phyloP scores from a whole-genome alignment of 2,888 invertebrate species.

The Zhengitettix transpicula region DNA sequence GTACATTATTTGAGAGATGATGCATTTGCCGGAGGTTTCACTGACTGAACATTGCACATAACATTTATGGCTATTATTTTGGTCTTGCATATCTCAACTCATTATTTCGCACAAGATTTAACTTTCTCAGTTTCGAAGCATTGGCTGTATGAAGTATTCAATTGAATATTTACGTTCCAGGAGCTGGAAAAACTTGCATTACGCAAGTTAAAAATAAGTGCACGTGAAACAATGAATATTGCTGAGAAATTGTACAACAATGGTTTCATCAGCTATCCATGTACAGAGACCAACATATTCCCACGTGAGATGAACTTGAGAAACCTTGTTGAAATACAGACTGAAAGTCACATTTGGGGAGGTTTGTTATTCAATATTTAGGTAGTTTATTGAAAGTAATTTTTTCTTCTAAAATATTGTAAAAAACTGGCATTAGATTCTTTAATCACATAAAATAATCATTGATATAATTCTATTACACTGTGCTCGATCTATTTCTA shows the following conservation, averaged over 20 bases:
- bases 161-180: not conserved
- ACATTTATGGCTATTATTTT: too few relatives aligned
- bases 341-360: conserved; percentile 67
- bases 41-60: not conserved
- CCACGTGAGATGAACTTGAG: conserved; percentile 75
- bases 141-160: too few relatives aligned
- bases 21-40: not conserved
- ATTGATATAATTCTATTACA: too few relatives aligned
- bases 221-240: conserved; percentile 88
- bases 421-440: too few relatives aligned
- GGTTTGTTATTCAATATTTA: conserved; percentile 17
- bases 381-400: conserved; percentile 11
- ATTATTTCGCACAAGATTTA: too few relatives aligned
- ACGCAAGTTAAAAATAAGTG: conserved; percentile 76
- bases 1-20: not conserved
- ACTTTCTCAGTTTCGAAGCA: too few relatives aligned
- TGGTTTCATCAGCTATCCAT: conserved; percentile 93
- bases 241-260: conserved; percentile 92
- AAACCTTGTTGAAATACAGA: conserved; percentile 58
- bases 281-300: conserved; percentile 97
- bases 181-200: conserved; percentile 80
- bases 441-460: too few relatives aligned
- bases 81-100: too few relatives aligned
- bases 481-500: too few relatives aligned
- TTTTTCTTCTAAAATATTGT: not conserved